Base-by-base conservation (phyloP, 2,113 vertebrate genomes). In the human (Homo sapiens) region DNA sequence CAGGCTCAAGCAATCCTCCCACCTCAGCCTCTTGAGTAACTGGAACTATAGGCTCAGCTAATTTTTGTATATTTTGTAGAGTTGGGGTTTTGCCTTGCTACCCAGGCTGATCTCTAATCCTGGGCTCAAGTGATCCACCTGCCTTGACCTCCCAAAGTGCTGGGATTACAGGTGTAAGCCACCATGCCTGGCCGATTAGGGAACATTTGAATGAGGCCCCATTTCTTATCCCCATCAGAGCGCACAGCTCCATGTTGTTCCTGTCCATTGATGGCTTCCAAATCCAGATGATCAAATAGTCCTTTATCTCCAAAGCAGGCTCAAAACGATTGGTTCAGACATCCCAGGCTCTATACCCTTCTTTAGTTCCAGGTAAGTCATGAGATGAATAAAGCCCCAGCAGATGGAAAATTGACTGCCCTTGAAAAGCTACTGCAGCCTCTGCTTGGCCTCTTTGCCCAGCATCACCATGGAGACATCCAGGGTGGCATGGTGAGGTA, bases 341-440 rank as follows among this genome's bases (percentile, higher is more conserved):
- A 11, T 84, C 75, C n/a, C 17, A 38, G 52, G 6, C n/a, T 55
- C 79, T 48, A 43, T 5, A 35, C 11, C 23, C 18, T 30, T 93
- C 61, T 79, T 32, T 73, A n/a, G 64, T 40, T 99, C 99, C 80
- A 99, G 98, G 86, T 99, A 99, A 18, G 99, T 98, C 94, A 99
- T 99, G 3, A 99, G 99, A 6, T 99, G 99, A 95, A 99, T 99
- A 82, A 99, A 99, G 43, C 99, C 99, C 99, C 99, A 99, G 96
- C 99, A 99, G 97, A 99, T 99, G 89, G 99, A 98, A 97, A 99
- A 99, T 98, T 99, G 99, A 23, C 99, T 99, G 97, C 99, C 99
- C 90, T 99, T 99, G 98, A 99, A 99, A 52, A 99, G 98, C 98
- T 99, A 99, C 98, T 99, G 99, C 66, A 99, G 97, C 88, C 99